Evolutionary conservation across 1,140 invertebrate species (phyloP).

Genomic region (Zaprionus camerounensis): DNA sequence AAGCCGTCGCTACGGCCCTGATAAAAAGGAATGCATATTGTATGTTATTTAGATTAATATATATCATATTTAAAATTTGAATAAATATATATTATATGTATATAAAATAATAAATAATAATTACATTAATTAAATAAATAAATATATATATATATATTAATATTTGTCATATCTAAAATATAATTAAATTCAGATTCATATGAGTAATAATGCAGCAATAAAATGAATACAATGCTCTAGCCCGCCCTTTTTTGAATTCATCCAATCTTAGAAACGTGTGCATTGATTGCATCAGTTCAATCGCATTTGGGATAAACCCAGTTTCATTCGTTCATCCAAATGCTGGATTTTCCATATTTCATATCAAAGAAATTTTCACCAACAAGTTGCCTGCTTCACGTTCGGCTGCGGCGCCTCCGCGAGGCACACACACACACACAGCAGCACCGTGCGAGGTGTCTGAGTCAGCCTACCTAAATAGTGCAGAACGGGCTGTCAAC

Average conservation of each 20-base stretch:
- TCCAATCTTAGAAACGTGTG: slow-evolving; percentile 5
- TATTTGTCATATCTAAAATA: no score
- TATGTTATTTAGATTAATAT: no score
- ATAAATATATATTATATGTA: no score
- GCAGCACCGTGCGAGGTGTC: slow-evolving; percentile 2
- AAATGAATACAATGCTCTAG: not conserved
- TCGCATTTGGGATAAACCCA: slow-evolving; percentile 63
- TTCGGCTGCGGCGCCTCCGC: slow-evolving; percentile 34
- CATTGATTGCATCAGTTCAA: slow-evolving; percentile 54
- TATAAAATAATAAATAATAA: no score
- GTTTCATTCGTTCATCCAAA: slow-evolving; percentile 68
- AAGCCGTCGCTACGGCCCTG: no score
- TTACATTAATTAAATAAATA: no score
- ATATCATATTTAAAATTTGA: no score
- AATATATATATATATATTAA: no score
- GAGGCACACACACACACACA: slow-evolving; percentile 32
- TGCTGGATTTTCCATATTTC: slow-evolving; percentile 76
- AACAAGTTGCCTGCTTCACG: slow-evolving; percentile 63
- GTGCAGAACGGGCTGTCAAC: slow-evolving; percentile 29
- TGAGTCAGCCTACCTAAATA: slow-evolving; percentile 66
- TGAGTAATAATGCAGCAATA: no score
- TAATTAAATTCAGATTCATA: no score
- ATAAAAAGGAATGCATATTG: no score
- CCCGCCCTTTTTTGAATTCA: slow-evolving; percentile 15
- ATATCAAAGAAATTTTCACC: slow-evolving; percentile 74